Evolutionary conservation across 2,888 invertebrate genomes (phyloP), one percentile per base, ranked within the genome.

Genomic region (Synergus itoensis): DNA sequence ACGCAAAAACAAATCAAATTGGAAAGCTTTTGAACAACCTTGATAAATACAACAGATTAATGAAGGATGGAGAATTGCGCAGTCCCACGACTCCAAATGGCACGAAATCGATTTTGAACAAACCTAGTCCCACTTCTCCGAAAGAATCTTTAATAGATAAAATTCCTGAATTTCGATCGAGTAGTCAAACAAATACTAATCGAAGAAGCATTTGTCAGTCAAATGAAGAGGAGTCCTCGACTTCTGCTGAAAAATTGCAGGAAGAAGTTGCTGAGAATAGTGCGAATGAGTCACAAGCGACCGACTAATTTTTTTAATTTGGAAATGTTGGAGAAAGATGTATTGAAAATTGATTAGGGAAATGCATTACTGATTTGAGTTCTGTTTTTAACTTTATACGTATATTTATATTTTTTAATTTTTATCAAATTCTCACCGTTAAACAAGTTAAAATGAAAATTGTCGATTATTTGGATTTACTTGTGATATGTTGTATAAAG

Each of bases 1-100:
- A 99, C 93, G 96, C 96, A 90, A 99, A 98, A 94, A 98, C 98
- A 88, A 96, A 97, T 92, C 98, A 98, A 93, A 98, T 99, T 93
- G 98, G 98, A 93, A 96, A 97, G 94, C 96, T 98, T 92, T 95
- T 98, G 88, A 96, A 96, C 94, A 97, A 97, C 93, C 95, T 98
- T 92, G 97, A 98, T 94, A 97, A 96, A 93, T 96, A 96, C 93
- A 96, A 96, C 93, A 95, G 96, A 91, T 94, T 95, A 90, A 92
- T 95, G 92, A 95, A 95, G 92, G 94, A 95, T 18, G 86, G 87
- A 36, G 93, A 93, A 83, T 89, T 91, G 82, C 91, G 90, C 76
- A 92, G 92, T 82, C 93, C 93, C 83, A 93, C 93, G 87, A 93
- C 93, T 84, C 90, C 91, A 21, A 86, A 84, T 81, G 82, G 85